A percentile compares a stretch with the other conserved stretches of the same genome.
phyloP scores from a whole-genome alignment of 2,888 invertebrate species.

The Crioceris asparagi region DNA sequence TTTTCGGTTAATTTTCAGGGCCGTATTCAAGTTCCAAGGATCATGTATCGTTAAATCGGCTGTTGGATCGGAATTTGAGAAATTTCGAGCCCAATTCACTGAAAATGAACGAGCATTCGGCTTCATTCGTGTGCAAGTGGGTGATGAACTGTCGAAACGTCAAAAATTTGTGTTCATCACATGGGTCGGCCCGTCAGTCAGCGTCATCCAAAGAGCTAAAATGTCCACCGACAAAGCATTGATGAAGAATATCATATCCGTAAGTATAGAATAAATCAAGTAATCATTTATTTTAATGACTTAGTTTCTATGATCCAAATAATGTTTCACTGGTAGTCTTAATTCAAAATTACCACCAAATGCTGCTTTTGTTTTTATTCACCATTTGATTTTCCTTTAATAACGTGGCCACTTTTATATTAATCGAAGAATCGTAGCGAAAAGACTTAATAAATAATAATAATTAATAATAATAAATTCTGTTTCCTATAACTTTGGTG shows the following conservation, averaged over 20 bases:
- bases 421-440: too few relatives aligned
- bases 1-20: conserved; percentile 41
- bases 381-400: too few relatives aligned
- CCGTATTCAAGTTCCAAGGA: conserved; percentile 66
- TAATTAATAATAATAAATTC: too few relatives aligned
- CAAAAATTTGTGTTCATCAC: conserved; percentile 70
- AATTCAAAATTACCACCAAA: too few relatives aligned
- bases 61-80: conserved; percentile 57
- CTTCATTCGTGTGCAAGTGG: conserved; percentile 64
- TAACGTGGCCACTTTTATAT: too few relatives aligned
- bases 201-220: conserved; percentile 68
- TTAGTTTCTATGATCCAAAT: too few relatives aligned
- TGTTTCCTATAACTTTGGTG: too few relatives aligned
- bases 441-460: too few relatives aligned
- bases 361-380: too few relatives aligned
- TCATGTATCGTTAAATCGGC: conserved; percentile 54
- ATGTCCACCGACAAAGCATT: conserved; percentile 73
- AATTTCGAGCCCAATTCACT: conserved; percentile 56
- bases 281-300: conserved; percentile 13
- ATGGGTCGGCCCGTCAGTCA: conserved; percentile 66
- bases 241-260: conserved; percentile 65
- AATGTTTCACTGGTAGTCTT: too few relatives aligned
- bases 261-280: conserved; percentile 39
- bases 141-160: conserved; percentile 74
- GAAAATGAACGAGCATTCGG: conserved; percentile 68